Percentiles rank a stretch among this genome's conserved stretches.
Evolutionary conservation across 2,113 vertebrate species (phyloP).

Genomic region (Synodontis membranacea): DNA sequence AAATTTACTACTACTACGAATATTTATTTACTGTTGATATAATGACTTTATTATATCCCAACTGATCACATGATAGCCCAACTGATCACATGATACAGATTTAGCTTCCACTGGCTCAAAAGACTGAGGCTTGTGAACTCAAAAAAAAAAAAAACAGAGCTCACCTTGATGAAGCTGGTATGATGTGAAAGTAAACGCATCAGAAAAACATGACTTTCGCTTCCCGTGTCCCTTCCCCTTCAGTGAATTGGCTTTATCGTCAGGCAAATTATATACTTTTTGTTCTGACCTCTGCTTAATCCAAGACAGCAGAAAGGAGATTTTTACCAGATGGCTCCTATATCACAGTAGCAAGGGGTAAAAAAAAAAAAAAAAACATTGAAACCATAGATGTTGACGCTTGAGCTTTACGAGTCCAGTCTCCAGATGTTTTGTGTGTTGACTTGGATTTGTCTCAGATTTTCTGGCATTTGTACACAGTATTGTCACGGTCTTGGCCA

Average conservation of each 20-base stretch:
- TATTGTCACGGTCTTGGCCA: neutral
- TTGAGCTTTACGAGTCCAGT: neutral
- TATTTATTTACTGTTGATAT: neutral
- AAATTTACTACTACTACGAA: too few species aligned
- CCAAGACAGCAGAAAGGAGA: neutral
- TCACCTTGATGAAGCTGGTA: neutral
- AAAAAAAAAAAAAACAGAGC: neutral
- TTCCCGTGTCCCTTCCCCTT: neutral
- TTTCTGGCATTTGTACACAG: neutral
- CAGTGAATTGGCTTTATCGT: neutral
- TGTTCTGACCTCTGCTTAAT: neutral
- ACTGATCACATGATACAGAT: neutral
- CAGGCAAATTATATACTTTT: neutral
- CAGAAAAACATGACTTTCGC: neutral
- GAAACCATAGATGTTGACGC: neutral
- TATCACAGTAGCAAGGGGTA: neutral
- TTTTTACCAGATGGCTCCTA: neutral
- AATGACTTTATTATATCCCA: neutral
- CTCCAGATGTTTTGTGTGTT: neutral
- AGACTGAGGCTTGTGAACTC: neutral
- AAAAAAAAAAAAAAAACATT: neutral
- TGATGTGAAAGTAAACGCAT: neutral
- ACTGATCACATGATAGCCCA: neutral
- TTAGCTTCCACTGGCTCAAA: neutral
- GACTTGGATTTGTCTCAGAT: neutral